These are phyloP conservation scores for Hypomesus transpacificus DNA, from an alignment of 2,113 vertebrate species.

Conservation along the genomic window DNA sequence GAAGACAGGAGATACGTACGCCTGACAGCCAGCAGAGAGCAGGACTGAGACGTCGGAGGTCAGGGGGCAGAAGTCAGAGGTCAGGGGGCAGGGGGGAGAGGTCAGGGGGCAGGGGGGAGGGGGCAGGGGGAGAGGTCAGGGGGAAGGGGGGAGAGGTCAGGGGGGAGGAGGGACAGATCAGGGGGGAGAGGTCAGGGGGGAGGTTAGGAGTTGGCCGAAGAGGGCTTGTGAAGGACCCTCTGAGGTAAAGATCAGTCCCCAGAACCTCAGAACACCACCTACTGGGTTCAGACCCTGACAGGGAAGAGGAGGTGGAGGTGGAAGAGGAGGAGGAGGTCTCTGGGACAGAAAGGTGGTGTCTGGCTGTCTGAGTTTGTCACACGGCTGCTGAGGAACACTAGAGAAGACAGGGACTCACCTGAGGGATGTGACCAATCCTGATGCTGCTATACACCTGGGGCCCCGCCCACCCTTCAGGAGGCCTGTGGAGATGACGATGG, in stretches of 20 bases:
- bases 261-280: too few relatives aligned
- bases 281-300: too few relatives aligned
- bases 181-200: neutral
- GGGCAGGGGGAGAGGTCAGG: constrained; percentile 7
- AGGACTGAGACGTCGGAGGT: neutral
- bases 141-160: constrained; percentile 3
- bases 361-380: constrained; percentile 44
- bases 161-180: neutral
- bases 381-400: constrained; percentile 53
- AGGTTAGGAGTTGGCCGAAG: too few relatives aligned
- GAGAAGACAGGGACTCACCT: constrained; percentile 33
- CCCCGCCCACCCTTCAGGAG: constrained; percentile 6
- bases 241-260: too few relatives aligned
- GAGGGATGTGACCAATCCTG: constrained; percentile 51
- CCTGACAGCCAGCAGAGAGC: constrained; percentile 59
- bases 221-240: too few relatives aligned
- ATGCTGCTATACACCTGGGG: constrained; percentile 60
- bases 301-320: constrained; percentile 14
- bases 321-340: neutral
- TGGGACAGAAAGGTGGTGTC: neutral
- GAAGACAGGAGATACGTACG: constrained; percentile 79
- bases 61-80: neutral
- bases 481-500: constrained; percentile 19
- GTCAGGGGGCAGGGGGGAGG: neutral
- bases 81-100: neutral